Base-by-base conservation (phyloP, 2,888 invertebrate genomes). In the Altica lythri region DNA sequence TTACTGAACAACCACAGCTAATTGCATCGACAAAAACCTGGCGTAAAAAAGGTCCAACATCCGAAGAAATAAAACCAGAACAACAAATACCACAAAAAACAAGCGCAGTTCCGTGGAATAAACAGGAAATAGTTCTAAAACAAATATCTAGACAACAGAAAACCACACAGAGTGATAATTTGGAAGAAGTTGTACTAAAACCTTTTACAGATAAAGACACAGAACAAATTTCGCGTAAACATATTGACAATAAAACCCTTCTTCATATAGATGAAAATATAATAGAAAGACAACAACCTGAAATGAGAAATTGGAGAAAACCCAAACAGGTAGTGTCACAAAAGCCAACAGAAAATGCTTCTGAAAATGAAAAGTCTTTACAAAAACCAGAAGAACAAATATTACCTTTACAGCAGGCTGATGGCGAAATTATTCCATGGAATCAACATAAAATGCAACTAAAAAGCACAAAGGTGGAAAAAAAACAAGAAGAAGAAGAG, bases 381-480 rank as follows among this genome's bases (percentile, higher is more conserved):
- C 35, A 40, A 22, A 17, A 43, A 22, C 16, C 32, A 1, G 29
- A 49, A 32, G 58, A 64, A 55, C 57, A 61, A 42, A 61, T 60
- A 49, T 67, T 61, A 55, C 8, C 8, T 1, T 13, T 40, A 25
- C 42, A 66, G 47, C 13, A 65, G 59, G 22, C 50, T 22, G 19
- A 30, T 12, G 78, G 80, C 48, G 62, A 66, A 55, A 44, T 47
- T 29, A 27, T 68, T 59, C 80, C 82, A n/a, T 83, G 83, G 83
- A 88, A 82, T 4, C 81, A 86, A 67, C 85, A 88, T 73, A 79
- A 80, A 59, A 77, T 83, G 9, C 75, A 71, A 32, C 66, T 83
- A 16, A 83, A 81, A 54, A 74, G 69, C 55, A 63, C 77, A 1
- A 72, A 69, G 52, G 67, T 70, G 10, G 72, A 74, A 25, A 70